Evolutionary conservation across 2,888 invertebrate genomes (phyloP).

Genomic region (Caenorhabditis sp.): DNA sequence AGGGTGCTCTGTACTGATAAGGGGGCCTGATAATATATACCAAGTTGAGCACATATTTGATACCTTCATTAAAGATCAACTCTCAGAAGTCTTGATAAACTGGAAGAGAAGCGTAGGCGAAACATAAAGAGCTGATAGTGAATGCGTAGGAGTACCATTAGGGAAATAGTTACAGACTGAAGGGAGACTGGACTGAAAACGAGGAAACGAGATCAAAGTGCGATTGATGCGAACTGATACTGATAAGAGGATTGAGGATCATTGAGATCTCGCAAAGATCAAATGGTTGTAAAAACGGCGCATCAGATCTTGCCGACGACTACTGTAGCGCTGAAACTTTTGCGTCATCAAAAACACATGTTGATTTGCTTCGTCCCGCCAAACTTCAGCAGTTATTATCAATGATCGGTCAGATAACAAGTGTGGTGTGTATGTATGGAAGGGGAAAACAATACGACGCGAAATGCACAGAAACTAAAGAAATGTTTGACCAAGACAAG

Average conservation of each 20-base stretch:
- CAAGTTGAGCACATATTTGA: slow-evolving; percentile 20
- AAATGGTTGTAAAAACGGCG: neutral
- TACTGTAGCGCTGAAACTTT: neutral
- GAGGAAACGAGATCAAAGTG: neutral
- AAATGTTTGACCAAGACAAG: slow-evolving; percentile 3
- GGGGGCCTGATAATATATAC: slow-evolving; percentile 13
- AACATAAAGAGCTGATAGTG: slow-evolving; percentile 9
- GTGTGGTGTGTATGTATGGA: neutral
- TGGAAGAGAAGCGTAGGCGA: slow-evolving; percentile 32
- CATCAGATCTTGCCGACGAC: neutral
- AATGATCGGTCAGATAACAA: slow-evolving; percentile 44
- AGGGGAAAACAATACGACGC: neutral
- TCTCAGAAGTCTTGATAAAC: neutral
- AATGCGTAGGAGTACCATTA: slow-evolving; percentile 24
- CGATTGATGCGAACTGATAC: neutral
- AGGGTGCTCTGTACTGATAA: slow-evolving; percentile 15
- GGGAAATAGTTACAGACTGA: neutral
- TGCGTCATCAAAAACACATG: slow-evolving; percentile 25
- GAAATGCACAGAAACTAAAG: neutral
- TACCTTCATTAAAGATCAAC: slow-evolving; percentile 30
- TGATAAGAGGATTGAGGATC: neutral
- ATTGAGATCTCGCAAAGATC: neutral
- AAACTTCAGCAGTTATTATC: slow-evolving; percentile 22
- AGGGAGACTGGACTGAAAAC: slow-evolving; percentile 4
- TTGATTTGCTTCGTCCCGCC: neutral